Evolutionary conservation across 2,797 vertebrate species (phyloP).

Genomic region (Lepidocolaptes lacrymiger): DNA sequence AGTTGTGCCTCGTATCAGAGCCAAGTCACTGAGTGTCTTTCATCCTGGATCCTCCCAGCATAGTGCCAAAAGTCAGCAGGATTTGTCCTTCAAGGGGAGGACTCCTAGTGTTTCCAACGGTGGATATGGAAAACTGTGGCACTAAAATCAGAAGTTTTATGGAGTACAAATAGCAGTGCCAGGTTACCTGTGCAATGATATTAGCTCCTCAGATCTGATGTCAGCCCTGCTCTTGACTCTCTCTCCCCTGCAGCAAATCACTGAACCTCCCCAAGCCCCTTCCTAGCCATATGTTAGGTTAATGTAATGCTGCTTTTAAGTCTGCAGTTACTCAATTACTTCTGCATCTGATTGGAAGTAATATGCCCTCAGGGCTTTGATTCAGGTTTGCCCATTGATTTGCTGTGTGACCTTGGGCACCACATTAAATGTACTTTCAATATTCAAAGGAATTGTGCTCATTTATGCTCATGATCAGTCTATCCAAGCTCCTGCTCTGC

Average conservation of each 20-base stretch:
- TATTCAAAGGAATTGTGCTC: neutral
- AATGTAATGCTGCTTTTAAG: neutral
- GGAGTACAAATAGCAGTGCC: neutral
- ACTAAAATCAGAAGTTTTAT: neutral
- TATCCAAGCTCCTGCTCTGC: neutral
- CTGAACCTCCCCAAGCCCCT: neutral
- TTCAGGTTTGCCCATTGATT: neutral
- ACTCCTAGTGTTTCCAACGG: neutral
- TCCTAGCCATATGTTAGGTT: neutral
- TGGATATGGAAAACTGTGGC: neutral
- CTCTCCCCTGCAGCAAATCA: neutral
- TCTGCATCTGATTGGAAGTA: neutral
- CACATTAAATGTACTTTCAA: neutral
- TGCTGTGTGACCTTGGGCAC: slow-evolving; percentile 10
- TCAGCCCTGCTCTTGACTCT: neutral
- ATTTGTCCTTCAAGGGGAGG: neutral
- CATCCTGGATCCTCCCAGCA: neutral
- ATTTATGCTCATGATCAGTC: neutral
- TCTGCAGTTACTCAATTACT: slow-evolving; percentile 8
- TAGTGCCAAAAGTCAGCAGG: neutral
- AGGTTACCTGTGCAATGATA: neutral
- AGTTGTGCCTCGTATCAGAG: neutral
- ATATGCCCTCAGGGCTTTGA: neutral
- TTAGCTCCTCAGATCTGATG: neutral
- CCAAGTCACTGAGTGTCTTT: neutral